A percentile compares a stretch with the other conserved stretches of the same genome.
Evolutionary conservation across 2,888 invertebrate genomes (phyloP).

Genomic region (Chrysolina oricalcia): DNA sequence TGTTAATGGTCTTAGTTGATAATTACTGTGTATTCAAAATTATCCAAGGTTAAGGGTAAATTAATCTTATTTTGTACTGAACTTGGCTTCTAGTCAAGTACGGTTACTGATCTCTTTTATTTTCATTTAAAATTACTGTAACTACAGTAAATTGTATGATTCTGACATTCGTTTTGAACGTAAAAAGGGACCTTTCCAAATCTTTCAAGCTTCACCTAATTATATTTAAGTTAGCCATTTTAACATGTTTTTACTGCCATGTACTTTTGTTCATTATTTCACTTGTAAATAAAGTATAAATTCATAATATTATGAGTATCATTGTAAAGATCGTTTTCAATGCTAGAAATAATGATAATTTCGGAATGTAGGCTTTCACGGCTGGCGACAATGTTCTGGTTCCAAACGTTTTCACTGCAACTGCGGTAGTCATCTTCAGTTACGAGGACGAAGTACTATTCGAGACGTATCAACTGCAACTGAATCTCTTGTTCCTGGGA

Average conservation of each 20-base stretch:
- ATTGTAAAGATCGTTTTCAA: not conserved
- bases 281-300: conserved; percentile 57
- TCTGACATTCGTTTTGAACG: not conserved
- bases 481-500: too few species aligned
- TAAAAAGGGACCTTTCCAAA: not conserved
- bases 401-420: too few species aligned
- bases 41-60: conserved; percentile 32
- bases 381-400: too few species aligned
- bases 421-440: too few species aligned
- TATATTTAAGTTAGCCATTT: conserved; percentile 46
- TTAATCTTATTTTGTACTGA: conserved; percentile 49
- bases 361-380: too few species aligned
- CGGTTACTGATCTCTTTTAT: conserved; percentile 54
- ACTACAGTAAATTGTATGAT: not conserved
- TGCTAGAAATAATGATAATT: too few species aligned
- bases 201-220: conserved; percentile 13
- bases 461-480: too few species aligned
- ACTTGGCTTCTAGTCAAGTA: conserved; percentile 55
- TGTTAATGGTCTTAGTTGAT: conserved; percentile 16
- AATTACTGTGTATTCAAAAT: conserved; percentile 23
- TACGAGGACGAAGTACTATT: too few species aligned
- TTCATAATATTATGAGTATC: not conserved
- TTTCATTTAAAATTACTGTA: conserved; percentile 18
- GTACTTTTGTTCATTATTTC: conserved; percentile 59
- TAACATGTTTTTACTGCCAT: conserved; percentile 57